Evolutionary conservation across 23 tunicate species (phyloP).

Genomic region (Botrylloides violaceus): DNA sequence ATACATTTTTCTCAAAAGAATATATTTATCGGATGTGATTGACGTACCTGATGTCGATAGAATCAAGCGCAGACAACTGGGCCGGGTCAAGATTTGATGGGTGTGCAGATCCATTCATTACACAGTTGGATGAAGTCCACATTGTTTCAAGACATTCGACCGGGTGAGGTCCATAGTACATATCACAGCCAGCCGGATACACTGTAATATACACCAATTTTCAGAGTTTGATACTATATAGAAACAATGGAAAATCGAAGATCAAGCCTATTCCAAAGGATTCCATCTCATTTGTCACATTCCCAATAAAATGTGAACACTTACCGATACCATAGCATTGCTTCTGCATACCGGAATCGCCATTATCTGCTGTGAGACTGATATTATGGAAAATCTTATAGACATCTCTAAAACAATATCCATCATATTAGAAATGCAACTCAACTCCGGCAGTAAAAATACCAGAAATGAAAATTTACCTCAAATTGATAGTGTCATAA

Average conservation of each 20-base stretch:
- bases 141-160: slow-evolving; percentile 2
- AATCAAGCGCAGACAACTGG: not conserved
- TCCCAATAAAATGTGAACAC: not conserved
- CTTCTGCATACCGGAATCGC: not conserved
- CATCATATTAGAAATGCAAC: no score
- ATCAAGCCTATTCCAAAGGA: no score
- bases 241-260: not conserved
- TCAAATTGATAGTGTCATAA: no score
- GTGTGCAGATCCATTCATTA: not conserved
- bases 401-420: not conserved
- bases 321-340: slow-evolving; percentile 3
- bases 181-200: not conserved
- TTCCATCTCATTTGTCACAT: not conserved
- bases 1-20: no score
- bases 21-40: no score
- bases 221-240: not conserved
- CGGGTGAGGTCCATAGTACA: slow-evolving; percentile 17
- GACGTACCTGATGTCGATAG: not conserved
- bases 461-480: no score
- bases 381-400: not conserved
- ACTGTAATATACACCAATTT: not conserved
- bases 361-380: not conserved
- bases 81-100: not conserved
- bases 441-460: no score
- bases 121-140: not conserved